Evolutionary conservation across 64 coral and sea anemone species (phyloP), one percentile per base, ranked within the genome.

Genomic region (Orbicella faveolata): DNA sequence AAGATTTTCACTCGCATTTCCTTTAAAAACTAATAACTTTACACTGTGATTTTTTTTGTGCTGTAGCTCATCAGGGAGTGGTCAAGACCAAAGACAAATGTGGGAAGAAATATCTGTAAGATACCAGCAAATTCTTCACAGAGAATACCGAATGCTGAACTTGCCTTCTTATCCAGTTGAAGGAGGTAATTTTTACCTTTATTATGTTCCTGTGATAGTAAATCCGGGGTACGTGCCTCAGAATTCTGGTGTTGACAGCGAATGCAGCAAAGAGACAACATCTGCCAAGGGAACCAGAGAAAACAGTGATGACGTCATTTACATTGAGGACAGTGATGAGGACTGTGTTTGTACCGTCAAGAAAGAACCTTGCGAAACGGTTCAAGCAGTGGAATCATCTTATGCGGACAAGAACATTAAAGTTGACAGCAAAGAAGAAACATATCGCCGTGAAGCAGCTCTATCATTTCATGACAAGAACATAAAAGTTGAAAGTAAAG

Each of bases 181-280:
- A 52, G 82, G 37, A 52, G 82, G 82, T 30, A 85, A 73, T 73
- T 33, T 85, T 7, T 85, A 72, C 82, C 36, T 85, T 26, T 85
- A 85, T 21, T 85, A 85, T 30, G 82, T 85, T 85, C 82, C 82
- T 72, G 82, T 85, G 36, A 85, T 85, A 51, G 68, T 85, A 52
- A 72, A 85, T 44, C 63, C 63, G 0, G 20, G 21, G 3, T 23
- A 15, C 4, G 20, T n/a, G 15, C 36, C 62, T 21, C 36, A 48
- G 20, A 11, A 51, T 53, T 7, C 10, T 4, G 18, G 37, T 53
- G 36, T n/a, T 33, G 12, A 85, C 34, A 52, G 8, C 37, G 23
- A 70, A 83, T 15, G 35, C 21, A 11, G 8, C 19, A 67, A 36
- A 14, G 57, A 15, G 14, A 10, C 12, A 63, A 36, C 59, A 9